These are phyloP conservation scores for Apocrypta bakeri DNA, from an alignment of 1,140 invertebrate genomes.

Conservation along the genomic window DNA sequence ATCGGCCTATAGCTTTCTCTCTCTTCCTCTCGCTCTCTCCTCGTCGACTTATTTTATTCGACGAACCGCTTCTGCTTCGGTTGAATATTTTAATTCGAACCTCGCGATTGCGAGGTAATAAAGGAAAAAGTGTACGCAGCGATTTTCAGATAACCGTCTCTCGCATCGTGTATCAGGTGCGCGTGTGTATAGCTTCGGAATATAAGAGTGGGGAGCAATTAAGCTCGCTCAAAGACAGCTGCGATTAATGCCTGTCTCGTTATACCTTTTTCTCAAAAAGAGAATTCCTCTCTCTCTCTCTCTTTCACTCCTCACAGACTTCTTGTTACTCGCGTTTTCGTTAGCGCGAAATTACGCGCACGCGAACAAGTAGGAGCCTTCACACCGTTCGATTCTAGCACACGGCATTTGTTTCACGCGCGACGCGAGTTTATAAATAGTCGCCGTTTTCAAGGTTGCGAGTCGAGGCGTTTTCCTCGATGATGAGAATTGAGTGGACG, in stretches of 20 bases:
- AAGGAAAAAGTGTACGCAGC: background rate
- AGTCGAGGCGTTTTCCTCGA: background rate
- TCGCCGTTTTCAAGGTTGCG: background rate
- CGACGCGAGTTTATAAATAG: background rate
- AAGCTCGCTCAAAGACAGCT: conserved; percentile 38
- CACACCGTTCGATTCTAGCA: conserved; percentile 1
- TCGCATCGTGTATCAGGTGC: background rate
- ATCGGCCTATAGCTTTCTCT: background rate
- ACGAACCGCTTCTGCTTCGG: background rate
- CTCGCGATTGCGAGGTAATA: background rate
- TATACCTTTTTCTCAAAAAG: conserved; percentile 33
- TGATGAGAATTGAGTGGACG: no score
- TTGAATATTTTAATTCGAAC: background rate
- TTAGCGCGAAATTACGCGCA: conserved; percentile 37
- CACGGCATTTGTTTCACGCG: background rate
- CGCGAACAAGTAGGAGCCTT: background rate
- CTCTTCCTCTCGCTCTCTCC: background rate
- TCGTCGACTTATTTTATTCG: background rate
- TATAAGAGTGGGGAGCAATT: conserved; percentile 8
- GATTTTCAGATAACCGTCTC: background rate
- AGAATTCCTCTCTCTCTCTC: background rate
- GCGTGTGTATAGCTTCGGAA: background rate
- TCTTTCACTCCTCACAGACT: background rate
- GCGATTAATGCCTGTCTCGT: conserved; percentile 36
- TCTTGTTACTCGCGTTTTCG: background rate